Evolutionary conservation across 2,113 vertebrate genomes (phyloP), one percentile per base, ranked within the genome.

Genomic region (Ammodytes dubius): DNA sequence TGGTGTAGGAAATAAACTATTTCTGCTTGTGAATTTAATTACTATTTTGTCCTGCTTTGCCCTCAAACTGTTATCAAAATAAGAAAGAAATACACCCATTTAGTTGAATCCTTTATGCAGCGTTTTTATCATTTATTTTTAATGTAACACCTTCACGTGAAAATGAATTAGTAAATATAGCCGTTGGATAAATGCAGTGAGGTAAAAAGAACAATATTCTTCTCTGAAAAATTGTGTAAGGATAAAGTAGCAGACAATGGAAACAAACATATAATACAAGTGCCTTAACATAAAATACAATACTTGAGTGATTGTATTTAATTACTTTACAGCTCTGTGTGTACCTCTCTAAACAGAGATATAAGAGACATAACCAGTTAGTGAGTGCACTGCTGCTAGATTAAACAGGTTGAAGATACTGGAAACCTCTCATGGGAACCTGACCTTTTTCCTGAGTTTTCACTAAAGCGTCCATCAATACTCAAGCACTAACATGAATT

Each of bases 381-480:
- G 54, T 59, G 54, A 39, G 54, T 27, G 7, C 45, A 72, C 67
- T 87, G 59, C 77, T 82, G 59, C 64, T 19, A 72, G 56, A 81
- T 83, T 70, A 86, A 81, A 64, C 53, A 73, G 47, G 78, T 56
- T 84, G 65, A 67, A 86, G 46, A 80, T 86, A 87, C 77, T 72
- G 83, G 71, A 79, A 88, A 84, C 53, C 81, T 86, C 81, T 87
- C 81, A 83, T 67, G 37, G 79, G 66, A 85, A 70, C n/a, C 53
- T 65, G 37, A 73, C 63, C 15, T 69, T 70, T 53, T 81, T 54
- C 53, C 50, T 69, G 60, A 82, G 78, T 81, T 47, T 78, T 59
- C 68, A 66, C 76, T 71, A n/a, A n/a, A 58, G 53, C 47, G 57
- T 65, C 46, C 42, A 60, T 65, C 82, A 75, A 71, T 77, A 58